Percentiles rank a stretch among this genome's conserved stretches.
Conservation (phyloP, 2,888 invertebrate genomes). For the Callyntrura guangdongensis region DNA sequence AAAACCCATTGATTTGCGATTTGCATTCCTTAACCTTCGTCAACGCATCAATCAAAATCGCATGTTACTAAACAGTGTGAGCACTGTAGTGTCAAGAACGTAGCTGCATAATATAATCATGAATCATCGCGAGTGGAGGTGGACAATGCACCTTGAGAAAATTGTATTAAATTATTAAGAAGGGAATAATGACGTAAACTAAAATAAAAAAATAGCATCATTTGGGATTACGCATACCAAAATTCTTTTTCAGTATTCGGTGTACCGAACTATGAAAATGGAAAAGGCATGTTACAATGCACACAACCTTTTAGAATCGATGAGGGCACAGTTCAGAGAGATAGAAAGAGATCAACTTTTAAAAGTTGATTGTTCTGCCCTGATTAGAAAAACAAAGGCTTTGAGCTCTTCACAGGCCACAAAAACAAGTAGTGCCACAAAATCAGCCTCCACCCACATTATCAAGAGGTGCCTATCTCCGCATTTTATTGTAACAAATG, state of each 20-base stretch:
- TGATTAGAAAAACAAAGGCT: constrained; percentile 33
- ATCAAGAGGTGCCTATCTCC: constrained; percentile 46
- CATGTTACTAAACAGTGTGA: background rate
- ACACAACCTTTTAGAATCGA: background rate
- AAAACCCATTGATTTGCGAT: constrained; percentile 12
- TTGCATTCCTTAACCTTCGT: constrained; percentile 55
- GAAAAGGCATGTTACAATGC: background rate
- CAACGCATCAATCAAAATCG: constrained; percentile 45
- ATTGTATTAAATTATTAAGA: background rate
- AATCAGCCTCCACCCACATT: constrained; percentile 57
- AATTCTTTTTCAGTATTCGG: constrained; percentile 1
- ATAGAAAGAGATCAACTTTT: background rate
- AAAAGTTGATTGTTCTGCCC: constrained; percentile 17
- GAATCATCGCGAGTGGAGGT: constrained; percentile 26
- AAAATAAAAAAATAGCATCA: background rate
- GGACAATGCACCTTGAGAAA: background rate
- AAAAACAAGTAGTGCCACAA: constrained; percentile 47
- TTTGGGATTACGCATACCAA: background rate
- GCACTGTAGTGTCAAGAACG: background rate
- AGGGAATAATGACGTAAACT: background rate
- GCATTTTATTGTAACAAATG: constrained; percentile 13
- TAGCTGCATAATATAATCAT: constrained; percentile 24
- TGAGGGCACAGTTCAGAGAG: background rate
- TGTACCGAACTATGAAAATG: background rate
- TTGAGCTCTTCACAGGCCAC: background rate